These are phyloP conservation scores for Magallana nippona DNA, from an alignment of 2,888 invertebrate species.

Conservation along the genomic window DNA sequence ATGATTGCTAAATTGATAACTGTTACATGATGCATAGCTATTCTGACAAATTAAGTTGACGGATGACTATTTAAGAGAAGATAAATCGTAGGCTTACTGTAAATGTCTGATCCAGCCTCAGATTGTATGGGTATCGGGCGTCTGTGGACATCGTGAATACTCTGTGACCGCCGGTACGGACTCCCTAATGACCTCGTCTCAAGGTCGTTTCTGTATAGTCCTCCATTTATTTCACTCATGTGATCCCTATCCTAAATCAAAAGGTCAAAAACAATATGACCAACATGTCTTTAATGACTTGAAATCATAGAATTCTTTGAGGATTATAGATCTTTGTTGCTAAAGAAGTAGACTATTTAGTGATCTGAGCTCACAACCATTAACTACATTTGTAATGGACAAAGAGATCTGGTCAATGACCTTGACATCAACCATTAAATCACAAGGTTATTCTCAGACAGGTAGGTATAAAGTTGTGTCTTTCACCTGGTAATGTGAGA, in stretches of 20 bases:
- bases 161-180: constrained; percentile 59
- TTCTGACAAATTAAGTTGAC: not conserved
- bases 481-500: too few relatives aligned
- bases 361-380: too few relatives aligned
- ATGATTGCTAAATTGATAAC: too few relatives aligned
- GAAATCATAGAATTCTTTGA: too few relatives aligned
- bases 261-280: not conserved
- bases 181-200: constrained; percentile 56
- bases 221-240: constrained; percentile 47
- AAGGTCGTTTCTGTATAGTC: constrained; percentile 57
- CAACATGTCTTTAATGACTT: not conserved
- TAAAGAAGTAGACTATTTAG: too few relatives aligned
- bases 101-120: constrained; percentile 27
- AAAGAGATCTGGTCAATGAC: too few relatives aligned
- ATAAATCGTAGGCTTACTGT: constrained; percentile 23
- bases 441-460: too few relatives aligned
- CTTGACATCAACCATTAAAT: too few relatives aligned
- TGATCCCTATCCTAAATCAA: not conserved
- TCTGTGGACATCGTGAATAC: constrained; percentile 59
- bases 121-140: constrained; percentile 40
- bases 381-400: too few relatives aligned
- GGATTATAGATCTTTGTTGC: too few relatives aligned
- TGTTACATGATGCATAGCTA: not conserved
- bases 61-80: not conserved
- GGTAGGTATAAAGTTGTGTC: too few relatives aligned